phyloP scores from a whole-genome alignment of 1,140 invertebrate species.

The Nylanderia fulva region DNA sequence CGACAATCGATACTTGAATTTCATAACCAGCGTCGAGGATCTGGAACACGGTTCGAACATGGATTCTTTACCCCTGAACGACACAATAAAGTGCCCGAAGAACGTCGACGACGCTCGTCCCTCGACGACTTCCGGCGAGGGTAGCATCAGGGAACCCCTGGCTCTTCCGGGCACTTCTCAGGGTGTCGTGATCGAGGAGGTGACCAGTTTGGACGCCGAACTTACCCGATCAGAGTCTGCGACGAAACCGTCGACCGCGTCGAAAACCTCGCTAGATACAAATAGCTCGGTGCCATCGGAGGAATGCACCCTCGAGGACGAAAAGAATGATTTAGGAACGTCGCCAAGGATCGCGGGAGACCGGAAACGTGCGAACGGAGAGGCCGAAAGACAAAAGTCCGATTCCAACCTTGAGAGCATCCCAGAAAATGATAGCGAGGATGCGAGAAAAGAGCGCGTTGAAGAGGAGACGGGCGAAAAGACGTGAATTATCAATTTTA shows the following conservation, averaged over 20 bases:
- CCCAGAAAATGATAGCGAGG: neutral
- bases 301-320: conserved; percentile 10
- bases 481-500: neutral
- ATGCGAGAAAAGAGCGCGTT: neutral
- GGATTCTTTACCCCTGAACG: neutral
- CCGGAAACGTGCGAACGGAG: neutral
- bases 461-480: neutral
- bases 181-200: conserved; percentile 81
- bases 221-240: conserved; percentile 6
- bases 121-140: conserved; percentile 2
- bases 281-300: conserved; percentile 38
- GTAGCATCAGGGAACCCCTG: conserved; percentile 68
- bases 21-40: conserved; percentile 80
- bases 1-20: conserved; percentile 78
- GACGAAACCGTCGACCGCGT: conserved; percentile 13
- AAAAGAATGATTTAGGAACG: conserved; percentile 7
- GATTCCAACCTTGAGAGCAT: neutral
- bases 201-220: conserved; percentile 72
- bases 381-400: neutral
- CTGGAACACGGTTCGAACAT: conserved; percentile 23
- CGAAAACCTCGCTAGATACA: conserved; percentile 59
- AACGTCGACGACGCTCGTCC: neutral
- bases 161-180: conserved; percentile 61
- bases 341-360: neutral
- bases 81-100: neutral